Percentiles rank a stretch among this genome's conserved stretches.
Conservation (phyloP, 1,140 invertebrate genomes). For the Zaprionus camerounensis region DNA sequence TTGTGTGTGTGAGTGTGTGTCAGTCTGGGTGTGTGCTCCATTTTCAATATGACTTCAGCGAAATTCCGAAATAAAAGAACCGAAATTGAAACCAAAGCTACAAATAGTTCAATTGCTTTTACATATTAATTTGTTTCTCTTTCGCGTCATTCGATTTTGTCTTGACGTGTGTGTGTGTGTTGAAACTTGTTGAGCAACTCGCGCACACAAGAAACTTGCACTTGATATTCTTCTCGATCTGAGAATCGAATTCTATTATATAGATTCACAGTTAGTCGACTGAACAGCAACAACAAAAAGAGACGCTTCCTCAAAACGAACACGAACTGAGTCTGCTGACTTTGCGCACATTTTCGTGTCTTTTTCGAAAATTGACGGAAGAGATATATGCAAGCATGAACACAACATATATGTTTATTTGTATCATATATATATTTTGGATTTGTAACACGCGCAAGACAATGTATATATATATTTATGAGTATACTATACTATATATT, state of each 20-base stretch:
- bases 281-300: background rate
- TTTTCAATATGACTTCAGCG: slow-evolving; percentile 49
- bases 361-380: background rate
- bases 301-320: background rate
- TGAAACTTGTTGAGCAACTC: slow-evolving; percentile 38
- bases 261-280: background rate
- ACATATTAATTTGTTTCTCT: slow-evolving; percentile 36
- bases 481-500: slow-evolving; percentile 25
- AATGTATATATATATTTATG: slow-evolving; percentile 1
- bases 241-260: slow-evolving; percentile 5
- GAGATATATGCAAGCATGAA: background rate
- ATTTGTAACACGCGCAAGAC: slow-evolving; percentile 64
- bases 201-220: slow-evolving; percentile 40
- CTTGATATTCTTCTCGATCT: slow-evolving; percentile 40
- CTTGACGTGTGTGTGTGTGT: slow-evolving; percentile 6
- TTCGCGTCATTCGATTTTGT: background rate
- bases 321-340: background rate
- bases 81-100: slow-evolving; percentile 58
- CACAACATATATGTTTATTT: background rate
- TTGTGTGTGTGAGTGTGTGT: slow-evolving; percentile 35
- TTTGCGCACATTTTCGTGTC: background rate
- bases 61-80: slow-evolving; percentile 3
- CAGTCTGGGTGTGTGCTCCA: slow-evolving; percentile 48
- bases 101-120: slow-evolving; percentile 68
- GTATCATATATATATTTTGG: slow-evolving; percentile 28